Conservation (phyloP, 2,888 invertebrate genomes). For the Trachelus stipa region DNA sequence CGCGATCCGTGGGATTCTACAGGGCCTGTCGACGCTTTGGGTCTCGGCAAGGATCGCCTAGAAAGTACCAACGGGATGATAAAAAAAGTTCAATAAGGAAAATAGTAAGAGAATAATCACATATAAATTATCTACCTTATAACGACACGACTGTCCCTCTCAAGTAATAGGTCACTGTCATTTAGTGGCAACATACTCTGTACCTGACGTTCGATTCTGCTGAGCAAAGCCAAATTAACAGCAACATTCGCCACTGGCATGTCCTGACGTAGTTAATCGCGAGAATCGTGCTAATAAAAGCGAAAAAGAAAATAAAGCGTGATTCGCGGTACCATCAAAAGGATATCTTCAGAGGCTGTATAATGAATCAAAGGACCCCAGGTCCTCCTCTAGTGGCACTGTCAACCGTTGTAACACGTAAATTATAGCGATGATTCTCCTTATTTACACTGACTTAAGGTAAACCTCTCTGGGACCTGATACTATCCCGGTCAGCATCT, state of each 20-base stretch:
- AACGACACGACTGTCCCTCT: background rate
- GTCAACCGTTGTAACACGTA: constrained; percentile 30
- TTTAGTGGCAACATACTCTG: background rate
- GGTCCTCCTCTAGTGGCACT: constrained; percentile 28
- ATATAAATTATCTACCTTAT: background rate
- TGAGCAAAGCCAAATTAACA: background rate
- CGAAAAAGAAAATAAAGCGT: background rate
- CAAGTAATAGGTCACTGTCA: background rate
- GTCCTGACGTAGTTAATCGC: background rate
- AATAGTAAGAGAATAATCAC: background rate
- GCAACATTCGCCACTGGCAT: background rate
- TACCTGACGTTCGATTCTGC: background rate
- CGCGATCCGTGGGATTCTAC: background rate
- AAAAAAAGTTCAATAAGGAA: background rate
- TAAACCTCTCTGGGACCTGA: constrained; percentile 54
- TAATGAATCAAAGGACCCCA: background rate
- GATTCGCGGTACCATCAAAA: background rate
- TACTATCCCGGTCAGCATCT: constrained; percentile 60
- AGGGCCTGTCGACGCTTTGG: background rate
- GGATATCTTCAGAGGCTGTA: background rate
- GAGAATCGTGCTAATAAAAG: background rate
- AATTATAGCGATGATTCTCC: constrained; percentile 29
- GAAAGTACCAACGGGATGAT: background rate
- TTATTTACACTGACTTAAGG: constrained; percentile 59
- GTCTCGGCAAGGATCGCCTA: background rate